Percentiles rank a stretch among this genome's conserved stretches.
These are phyloP conservation scores for Eulacestoma nigropectus DNA, from an alignment of 2,113 vertebrate genomes.

Conservation along the genomic window DNA sequence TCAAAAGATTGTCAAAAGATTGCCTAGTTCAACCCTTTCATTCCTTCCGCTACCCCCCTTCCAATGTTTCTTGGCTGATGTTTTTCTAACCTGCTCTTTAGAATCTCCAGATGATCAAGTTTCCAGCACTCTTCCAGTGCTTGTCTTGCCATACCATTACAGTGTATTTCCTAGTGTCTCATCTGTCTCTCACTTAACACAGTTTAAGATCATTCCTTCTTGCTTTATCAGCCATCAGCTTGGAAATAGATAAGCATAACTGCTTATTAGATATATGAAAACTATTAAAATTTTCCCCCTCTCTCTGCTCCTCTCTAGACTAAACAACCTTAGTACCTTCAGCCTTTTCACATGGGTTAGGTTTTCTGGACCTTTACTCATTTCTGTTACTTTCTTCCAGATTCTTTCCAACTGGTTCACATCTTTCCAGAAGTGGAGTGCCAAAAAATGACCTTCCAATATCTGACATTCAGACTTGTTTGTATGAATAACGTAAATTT, in stretches of 20 bases:
- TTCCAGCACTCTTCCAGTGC: background rate
- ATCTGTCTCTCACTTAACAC: background rate
- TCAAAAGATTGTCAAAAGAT: background rate
- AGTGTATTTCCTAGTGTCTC: background rate
- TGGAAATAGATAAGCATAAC: background rate
- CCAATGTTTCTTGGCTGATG: background rate
- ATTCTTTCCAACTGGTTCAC: slow-evolving; percentile 22
- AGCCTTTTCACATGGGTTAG: background rate
- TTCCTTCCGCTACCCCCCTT: background rate
- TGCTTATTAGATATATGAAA: background rate
- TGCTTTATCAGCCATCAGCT: background rate
- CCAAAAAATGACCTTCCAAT: background rate
- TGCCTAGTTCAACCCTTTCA: background rate
- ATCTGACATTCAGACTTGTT: background rate
- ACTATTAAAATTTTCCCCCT: background rate
- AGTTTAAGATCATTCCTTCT: background rate
- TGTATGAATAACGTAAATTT: background rate
- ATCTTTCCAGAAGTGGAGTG: background rate
- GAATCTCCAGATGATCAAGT: background rate
- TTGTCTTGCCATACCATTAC: background rate
- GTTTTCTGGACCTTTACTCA: slow-evolving; percentile 13
- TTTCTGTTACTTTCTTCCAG: background rate
- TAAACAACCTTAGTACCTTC: slow-evolving; percentile 10
- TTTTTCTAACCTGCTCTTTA: background rate
- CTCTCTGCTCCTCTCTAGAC: background rate